phyloP scores from a whole-genome alignment of 2,797 vertebrate genomes.

The Leptoclinus maculatus region DNA sequence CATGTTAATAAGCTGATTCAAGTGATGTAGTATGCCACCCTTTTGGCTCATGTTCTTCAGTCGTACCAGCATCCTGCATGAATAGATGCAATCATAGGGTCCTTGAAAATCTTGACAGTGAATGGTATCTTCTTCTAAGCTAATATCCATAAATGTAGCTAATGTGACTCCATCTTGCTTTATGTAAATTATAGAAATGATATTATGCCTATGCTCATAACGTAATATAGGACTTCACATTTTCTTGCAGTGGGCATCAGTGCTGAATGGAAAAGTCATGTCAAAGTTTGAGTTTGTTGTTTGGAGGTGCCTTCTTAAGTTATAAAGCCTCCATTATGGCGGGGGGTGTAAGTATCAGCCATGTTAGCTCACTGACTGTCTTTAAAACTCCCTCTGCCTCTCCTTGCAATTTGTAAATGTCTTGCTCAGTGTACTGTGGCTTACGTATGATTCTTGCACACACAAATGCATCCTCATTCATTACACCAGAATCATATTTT shows the following conservation, averaged over 20 bases:
- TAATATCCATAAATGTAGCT: conserved; percentile 59
- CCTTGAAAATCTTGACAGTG: conserved; percentile 60
- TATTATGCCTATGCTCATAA: conserved; percentile 24
- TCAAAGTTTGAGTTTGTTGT: conserved; percentile 38
- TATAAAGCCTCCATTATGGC: conserved; percentile 24
- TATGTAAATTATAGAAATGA: conserved; percentile 42
- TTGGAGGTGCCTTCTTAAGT: conserved; percentile 37
- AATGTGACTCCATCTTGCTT: conserved; percentile 52
- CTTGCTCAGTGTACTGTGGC: background rate
- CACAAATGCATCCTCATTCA: conserved; percentile 19
- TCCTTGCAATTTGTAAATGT: conserved; percentile 31
- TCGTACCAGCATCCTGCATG: conserved; percentile 63
- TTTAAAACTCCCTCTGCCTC: conserved; percentile 20
- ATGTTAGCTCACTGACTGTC: conserved; percentile 22
- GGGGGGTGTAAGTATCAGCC: conserved; percentile 24
- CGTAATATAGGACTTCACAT: conserved; percentile 5
- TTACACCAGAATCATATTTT: conserved; percentile 9
- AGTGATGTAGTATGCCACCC: conserved; percentile 59
- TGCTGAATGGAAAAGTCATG: conserved; percentile 37
- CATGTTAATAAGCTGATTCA: conserved; percentile 54
- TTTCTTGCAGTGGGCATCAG: conserved; percentile 24
- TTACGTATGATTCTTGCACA: background rate
- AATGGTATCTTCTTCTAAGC: conserved; percentile 58
- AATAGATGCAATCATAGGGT: conserved; percentile 70
- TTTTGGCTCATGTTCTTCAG: conserved; percentile 63